Conservation (phyloP, 1,140 invertebrate species). For the Zophobas atratus region DNA sequence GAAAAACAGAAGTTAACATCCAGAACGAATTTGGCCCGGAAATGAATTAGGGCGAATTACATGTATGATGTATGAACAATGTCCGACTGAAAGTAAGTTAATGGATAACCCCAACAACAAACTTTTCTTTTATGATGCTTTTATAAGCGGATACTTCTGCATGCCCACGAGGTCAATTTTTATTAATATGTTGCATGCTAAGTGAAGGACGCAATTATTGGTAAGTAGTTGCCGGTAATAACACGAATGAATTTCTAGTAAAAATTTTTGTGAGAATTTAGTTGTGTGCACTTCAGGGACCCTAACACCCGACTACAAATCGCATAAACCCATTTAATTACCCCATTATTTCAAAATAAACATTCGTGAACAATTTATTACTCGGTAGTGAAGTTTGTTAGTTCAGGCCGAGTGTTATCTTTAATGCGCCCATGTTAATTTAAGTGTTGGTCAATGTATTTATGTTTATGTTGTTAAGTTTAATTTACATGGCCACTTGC, state of each 20-base stretch:
- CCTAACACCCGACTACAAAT: not conserved
- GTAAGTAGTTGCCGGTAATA: not conserved
- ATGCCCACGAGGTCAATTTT: slow-evolving; percentile 21
- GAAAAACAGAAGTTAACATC: not conserved
- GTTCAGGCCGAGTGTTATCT: slow-evolving; percentile 5
- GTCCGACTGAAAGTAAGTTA: slow-evolving; percentile 23
- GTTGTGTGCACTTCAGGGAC: too few species aligned
- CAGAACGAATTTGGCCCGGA: slow-evolving; percentile 5
- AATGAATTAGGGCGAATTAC: slow-evolving; percentile 14
- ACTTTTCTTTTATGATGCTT: slow-evolving; percentile 25
- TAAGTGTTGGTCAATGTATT: slow-evolving; percentile 14
- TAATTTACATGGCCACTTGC: not conserved
- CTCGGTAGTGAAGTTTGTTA: slow-evolving; percentile 6
- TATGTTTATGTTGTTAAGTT: slow-evolving; percentile 1
- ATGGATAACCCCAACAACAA: slow-evolving; percentile 16
- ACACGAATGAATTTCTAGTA: not conserved
- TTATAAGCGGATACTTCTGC: slow-evolving; percentile 1
- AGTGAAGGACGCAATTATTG: slow-evolving; percentile 9
- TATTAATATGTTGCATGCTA: slow-evolving; percentile 27
- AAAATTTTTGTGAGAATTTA: too few species aligned
- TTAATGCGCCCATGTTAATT: slow-evolving; percentile 6
- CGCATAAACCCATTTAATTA: not conserved
- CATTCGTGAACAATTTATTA: slow-evolving; percentile 5
- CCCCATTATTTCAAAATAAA: slow-evolving; percentile 13
- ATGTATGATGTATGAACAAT: slow-evolving; percentile 15